phyloP scores from a whole-genome alignment of 2,888 invertebrate genomes.

The Agrochola lota region DNA sequence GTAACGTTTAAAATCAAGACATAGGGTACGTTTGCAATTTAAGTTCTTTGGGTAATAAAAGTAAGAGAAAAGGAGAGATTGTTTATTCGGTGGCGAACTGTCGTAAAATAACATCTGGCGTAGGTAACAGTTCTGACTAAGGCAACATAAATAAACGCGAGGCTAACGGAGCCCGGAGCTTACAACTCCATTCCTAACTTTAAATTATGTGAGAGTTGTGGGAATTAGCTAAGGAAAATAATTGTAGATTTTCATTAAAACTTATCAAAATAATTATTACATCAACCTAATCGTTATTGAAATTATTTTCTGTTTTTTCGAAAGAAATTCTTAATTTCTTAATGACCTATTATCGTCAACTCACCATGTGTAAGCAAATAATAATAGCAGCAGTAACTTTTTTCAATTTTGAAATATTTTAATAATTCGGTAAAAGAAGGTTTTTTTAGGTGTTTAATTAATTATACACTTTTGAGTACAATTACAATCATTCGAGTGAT shows the following conservation, averaged over 20 bases:
- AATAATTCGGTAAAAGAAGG: not conserved
- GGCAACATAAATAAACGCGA: slow-evolving; percentile 89
- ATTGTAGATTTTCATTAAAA: not conserved
- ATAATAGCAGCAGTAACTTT: slow-evolving; percentile 2
- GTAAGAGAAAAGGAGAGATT: slow-evolving; percentile 76
- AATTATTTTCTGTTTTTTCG: not conserved
- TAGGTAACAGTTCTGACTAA: slow-evolving; percentile 87
- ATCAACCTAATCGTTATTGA: not conserved
- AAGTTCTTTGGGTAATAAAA: slow-evolving; percentile 58
- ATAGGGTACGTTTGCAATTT: slow-evolving; percentile 37
- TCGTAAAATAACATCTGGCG: slow-evolving; percentile 89
- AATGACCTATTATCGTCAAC: not conserved
- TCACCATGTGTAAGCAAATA: not conserved
- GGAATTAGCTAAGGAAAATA: slow-evolving; percentile 35
- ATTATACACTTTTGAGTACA: not conserved
- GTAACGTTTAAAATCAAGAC: slow-evolving; percentile 10
- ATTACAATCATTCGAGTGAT: not conserved
- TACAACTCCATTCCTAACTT: slow-evolving; percentile 63
- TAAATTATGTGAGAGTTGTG: slow-evolving; percentile 65
- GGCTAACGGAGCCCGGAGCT: slow-evolving; percentile 77
- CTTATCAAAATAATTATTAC: not conserved
- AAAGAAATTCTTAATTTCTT: not conserved
- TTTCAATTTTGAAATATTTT: slow-evolving; percentile 5
- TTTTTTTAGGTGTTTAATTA: not conserved
- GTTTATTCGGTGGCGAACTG: slow-evolving; percentile 84